Base-by-base conservation (phyloP, 23 tunicate genomes). In the Halocynthia roretzi region DNA sequence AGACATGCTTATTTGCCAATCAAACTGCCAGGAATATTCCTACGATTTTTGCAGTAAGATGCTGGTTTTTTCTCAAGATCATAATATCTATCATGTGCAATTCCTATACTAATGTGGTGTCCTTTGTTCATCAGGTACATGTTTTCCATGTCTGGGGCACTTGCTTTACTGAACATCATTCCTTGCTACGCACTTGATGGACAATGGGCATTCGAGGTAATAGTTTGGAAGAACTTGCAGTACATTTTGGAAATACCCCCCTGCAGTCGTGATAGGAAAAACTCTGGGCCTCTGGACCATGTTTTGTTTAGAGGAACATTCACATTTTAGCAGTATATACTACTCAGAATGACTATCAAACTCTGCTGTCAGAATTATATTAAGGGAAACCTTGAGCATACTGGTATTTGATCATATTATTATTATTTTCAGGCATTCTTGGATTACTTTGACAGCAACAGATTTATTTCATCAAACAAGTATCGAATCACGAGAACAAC, bases 171-270 rank as follows among this genome's bases (percentile, higher is more conserved):
- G 51, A 89, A 89, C 79, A 89, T 89, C 50, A 86, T 89, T 8
- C 96, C 96, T 6, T 89, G 96, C 61, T 89, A 89, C 70, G 89
- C 89, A 20, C 67, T 89, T 56, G 96, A 89, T 69, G 96, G 96
- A 57, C 89, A 89, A 54, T 84, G 85, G 85, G 96, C 96, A 10
- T 89, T 89, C 86, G 75, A 78, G 70, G 95, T 88, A 56, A 79
- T 87, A 68, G 17, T 9, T 12, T 7, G 14, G 61, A 9, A 67
- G 19, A 67, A 12, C 12, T 67, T 15, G 44, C 44, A 31, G 44
- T 31, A 31, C 44, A 31, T 31, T 31, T 31, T 31, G 44, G 44
- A 31, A 31, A 31, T 31, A 31, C 44, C 44, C 44, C 44, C 44
- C 44, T 31, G 44, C 44, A 31, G 44, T 31, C 44, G 1, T 31